Evolutionary conservation across 2,113 vertebrate species (phyloP).

Genomic region (Typhlomys cinereus): DNA sequence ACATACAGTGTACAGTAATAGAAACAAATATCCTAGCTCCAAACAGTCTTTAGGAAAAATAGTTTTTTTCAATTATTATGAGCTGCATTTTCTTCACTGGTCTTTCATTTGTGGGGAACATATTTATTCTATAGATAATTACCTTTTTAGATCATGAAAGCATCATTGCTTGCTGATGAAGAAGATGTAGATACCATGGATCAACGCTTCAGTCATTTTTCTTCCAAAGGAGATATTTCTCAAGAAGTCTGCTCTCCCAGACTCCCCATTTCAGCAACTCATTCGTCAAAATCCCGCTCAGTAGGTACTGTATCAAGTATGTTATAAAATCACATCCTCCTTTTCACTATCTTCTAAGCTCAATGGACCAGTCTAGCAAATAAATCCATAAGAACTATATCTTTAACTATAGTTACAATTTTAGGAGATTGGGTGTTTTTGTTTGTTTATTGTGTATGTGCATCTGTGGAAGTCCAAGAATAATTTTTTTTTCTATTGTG

Average conservation of each 20-base stretch:
- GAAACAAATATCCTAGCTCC: not conserved
- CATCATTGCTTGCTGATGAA: constrained; percentile 93
- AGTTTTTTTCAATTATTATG: not conserved
- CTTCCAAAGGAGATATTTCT: constrained; percentile 79
- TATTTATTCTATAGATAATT: constrained; percentile 58
- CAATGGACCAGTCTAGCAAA: not conserved
- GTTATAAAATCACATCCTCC: not conserved
- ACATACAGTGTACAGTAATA: not conserved
- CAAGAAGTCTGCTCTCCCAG: constrained; percentile 88
- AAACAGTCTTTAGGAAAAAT: not conserved
- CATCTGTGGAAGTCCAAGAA: too few relatives aligned
- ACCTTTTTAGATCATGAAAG: constrained; percentile 94
- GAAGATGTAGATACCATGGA: constrained; percentile 90
- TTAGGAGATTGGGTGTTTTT: not conserved
- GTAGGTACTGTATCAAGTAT: constrained; percentile 84
- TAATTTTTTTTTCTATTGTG: too few relatives aligned
- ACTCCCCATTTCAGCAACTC: constrained; percentile 84
- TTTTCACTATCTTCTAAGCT: constrained; percentile 22
- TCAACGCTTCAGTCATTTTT: constrained; percentile 68
- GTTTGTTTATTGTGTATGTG: too few relatives aligned
- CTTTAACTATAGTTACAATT: not conserved
- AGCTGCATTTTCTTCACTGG: constrained; percentile 11
- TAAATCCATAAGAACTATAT: not conserved
- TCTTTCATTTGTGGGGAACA: constrained; percentile 25
- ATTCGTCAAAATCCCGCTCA: constrained; percentile 78